Percentiles rank a stretch among this genome's conserved stretches.
Conservation (phyloP, 1,140 invertebrate species). For the Agraylea sexmaculata region DNA sequence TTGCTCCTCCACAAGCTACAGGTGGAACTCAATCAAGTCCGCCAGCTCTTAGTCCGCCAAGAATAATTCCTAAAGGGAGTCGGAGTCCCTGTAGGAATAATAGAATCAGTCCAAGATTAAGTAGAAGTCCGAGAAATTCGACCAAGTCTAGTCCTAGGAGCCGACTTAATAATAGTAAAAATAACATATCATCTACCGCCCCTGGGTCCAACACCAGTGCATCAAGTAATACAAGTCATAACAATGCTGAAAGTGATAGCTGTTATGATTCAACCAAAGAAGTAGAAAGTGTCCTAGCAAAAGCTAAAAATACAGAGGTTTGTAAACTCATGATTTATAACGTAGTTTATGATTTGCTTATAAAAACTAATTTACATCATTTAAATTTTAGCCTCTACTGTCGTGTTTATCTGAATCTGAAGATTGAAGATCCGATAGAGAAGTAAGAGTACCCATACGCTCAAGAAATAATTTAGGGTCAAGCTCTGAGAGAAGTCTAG, state of each 20-base stretch:
- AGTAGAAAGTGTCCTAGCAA: constrained; percentile 34
- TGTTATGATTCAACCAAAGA: constrained; percentile 34
- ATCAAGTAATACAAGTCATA: constrained; percentile 10
- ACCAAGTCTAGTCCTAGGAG: neutral
- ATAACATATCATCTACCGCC: constrained; percentile 13
- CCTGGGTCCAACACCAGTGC: constrained; percentile 12
- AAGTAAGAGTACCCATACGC: too few relatives aligned
- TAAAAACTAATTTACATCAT: neutral
- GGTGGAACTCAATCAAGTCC: neutral
- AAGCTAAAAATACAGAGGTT: constrained; percentile 33
- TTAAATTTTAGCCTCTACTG: neutral
- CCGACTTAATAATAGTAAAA: too few relatives aligned
- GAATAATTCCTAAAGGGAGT: constrained; percentile 1
- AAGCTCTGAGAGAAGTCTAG: constrained; percentile 6
- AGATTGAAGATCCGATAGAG: too few relatives aligned
- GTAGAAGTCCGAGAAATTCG: neutral
- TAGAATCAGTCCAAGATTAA: constrained; percentile 7
- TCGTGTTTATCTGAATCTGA: constrained; percentile 16
- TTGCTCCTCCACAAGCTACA: constrained; percentile 27
- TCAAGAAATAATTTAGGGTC: too few relatives aligned
- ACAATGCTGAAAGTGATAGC: constrained; percentile 27
- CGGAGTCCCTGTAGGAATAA: constrained; percentile 4
- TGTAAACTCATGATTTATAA: neutral
- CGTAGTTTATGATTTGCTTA: too few relatives aligned
- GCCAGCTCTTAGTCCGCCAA: constrained; percentile 3